phyloP scores from a whole-genome alignment of 1,140 invertebrate genomes.

The Caenorhabditis brenneri region DNA sequence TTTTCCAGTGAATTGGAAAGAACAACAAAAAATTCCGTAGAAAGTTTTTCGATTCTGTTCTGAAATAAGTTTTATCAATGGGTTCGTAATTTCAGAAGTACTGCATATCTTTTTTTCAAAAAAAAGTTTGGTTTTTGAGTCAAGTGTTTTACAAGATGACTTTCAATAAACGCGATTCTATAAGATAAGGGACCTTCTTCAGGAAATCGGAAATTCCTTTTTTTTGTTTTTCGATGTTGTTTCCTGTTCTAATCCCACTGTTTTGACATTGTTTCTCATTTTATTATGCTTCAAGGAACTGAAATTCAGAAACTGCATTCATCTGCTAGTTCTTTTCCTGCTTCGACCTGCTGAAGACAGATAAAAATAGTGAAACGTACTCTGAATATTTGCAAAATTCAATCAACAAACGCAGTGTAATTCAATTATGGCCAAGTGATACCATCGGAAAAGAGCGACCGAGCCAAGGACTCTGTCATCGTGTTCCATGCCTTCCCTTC shows the following conservation, averaged over 20 bases:
- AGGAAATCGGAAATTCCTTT: too few species aligned
- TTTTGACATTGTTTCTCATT: background rate
- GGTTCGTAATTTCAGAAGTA: too few species aligned
- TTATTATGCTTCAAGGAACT: background rate
- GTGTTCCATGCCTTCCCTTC: slow-evolving; percentile 2
- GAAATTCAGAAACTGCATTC: background rate
- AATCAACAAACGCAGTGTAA: slow-evolving; percentile 31
- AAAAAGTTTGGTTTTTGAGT: background rate
- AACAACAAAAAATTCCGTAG: too few species aligned
- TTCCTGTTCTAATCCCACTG: too few species aligned
- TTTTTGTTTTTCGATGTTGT: too few species aligned
- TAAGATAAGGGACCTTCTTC: too few species aligned
- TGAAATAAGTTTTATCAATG: too few species aligned
- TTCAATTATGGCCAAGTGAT: slow-evolving; percentile 38
- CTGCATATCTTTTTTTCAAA: too few species aligned
- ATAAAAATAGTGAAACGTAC: slow-evolving; percentile 41
- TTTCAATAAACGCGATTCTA: too few species aligned
- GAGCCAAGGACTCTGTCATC: background rate
- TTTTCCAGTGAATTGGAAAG: too few species aligned
- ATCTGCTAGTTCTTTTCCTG: background rate
- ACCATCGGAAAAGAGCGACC: slow-evolving; percentile 27
- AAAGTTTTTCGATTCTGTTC: too few species aligned
- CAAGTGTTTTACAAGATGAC: background rate
- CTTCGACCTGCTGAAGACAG: background rate
- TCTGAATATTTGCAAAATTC: slow-evolving; percentile 44